Percentiles rank a stretch among this genome's conserved stretches.
phyloP scores from a whole-genome alignment of 2,888 invertebrate species.

The Ptilodon capucinus region DNA sequence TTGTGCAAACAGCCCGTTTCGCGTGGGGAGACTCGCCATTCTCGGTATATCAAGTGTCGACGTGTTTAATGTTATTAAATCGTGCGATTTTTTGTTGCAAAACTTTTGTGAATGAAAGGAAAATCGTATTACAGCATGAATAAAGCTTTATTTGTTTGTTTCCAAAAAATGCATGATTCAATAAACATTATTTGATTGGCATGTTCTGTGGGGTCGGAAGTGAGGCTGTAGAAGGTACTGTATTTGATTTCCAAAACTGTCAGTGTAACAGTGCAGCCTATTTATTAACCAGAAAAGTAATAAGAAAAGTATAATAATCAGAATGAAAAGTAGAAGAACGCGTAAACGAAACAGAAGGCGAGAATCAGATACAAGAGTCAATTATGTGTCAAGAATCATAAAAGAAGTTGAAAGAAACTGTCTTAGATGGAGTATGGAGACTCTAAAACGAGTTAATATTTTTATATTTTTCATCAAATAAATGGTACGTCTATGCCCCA shows the following conservation, averaged over 20 bases:
- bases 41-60: slow-evolving; percentile 34
- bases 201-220: background rate
- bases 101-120: background rate
- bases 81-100: slow-evolving; percentile 7
- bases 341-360: too few relatives aligned
- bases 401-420: too few relatives aligned
- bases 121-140: background rate
- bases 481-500: background rate
- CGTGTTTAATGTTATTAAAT: slow-evolving; percentile 29
- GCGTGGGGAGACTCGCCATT: slow-evolving; percentile 10
- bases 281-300: background rate
- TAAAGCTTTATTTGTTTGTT: background rate
- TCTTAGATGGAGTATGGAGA: too few relatives aligned
- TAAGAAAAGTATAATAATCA: too few relatives aligned
- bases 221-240: background rate
- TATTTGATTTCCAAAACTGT: background rate
- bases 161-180: background rate
- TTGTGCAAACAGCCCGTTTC: slow-evolving; percentile 37
- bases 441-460: too few relatives aligned
- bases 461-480: too few relatives aligned
- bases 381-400: too few relatives aligned
- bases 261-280: too few relatives aligned
- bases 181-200: background rate
- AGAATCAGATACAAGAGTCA: too few relatives aligned
- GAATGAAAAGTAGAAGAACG: too few relatives aligned